Percentiles rank a stretch among this genome's conserved stretches.
Conservation (phyloP, 2,113 vertebrate species). For the Arizona elegans region DNA sequence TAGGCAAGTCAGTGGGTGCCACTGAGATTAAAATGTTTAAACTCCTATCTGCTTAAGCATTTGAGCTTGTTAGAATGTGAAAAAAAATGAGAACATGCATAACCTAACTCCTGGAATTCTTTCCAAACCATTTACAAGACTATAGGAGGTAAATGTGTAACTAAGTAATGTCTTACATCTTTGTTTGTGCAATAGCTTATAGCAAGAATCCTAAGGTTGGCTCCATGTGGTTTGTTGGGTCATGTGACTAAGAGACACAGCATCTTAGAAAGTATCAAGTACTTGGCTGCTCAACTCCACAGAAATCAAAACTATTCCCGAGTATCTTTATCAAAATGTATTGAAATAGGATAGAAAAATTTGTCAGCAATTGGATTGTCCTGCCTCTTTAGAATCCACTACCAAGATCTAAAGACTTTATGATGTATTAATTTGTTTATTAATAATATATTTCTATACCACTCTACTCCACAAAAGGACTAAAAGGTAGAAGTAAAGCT, state of each 20-base stretch:
- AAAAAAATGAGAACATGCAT: not conserved
- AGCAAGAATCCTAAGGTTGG: not conserved
- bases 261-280: not conserved
- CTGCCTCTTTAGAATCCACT: not conserved
- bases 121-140: not conserved
- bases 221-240: not conserved
- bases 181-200: not conserved
- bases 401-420: not conserved
- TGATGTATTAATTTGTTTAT: not conserved
- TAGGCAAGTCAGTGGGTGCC: not conserved
- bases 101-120: not conserved
- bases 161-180: not conserved
- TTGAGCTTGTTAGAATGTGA: not conserved
- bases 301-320: not conserved
- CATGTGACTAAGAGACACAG: not conserved
- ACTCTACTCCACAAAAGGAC: not conserved
- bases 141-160: not conserved
- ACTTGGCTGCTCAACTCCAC: not conserved
- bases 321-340: not conserved
- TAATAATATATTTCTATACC: not conserved
- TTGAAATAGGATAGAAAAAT: not conserved
- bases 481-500: not conserved
- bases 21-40: not conserved
- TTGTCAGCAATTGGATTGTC: not conserved
- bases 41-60: not conserved